Evolutionary conservation across 1,140 invertebrate genomes (phyloP).

Genomic region (Octopus sinensis): DNA sequence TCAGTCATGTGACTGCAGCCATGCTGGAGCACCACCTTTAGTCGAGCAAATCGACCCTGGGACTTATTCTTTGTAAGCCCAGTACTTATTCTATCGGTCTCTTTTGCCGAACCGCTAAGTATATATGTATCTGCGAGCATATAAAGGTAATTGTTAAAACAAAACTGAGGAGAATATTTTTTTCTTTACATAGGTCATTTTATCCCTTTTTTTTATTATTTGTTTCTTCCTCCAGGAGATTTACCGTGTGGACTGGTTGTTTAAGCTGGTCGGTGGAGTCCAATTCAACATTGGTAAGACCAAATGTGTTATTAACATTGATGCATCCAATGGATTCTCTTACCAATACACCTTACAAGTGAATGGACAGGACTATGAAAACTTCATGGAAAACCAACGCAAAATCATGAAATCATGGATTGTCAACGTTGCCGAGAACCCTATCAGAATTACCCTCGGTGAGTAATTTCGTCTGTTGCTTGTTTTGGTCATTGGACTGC

Average conservation of each 20-base stretch:
- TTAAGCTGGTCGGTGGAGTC: constrained; percentile 76
- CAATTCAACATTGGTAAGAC: constrained; percentile 63
- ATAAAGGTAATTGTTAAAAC: not conserved
- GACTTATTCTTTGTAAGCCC: too few relatives aligned
- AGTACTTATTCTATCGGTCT: too few relatives aligned
- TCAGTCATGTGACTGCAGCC: too few relatives aligned
- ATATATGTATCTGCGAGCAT: not conserved
- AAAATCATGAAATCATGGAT: constrained; percentile 70
- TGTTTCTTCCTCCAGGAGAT: constrained; percentile 66
- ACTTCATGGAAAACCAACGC: constrained; percentile 74
- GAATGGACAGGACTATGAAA: constrained; percentile 69
- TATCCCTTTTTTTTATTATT: not conserved
- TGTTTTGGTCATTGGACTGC: too few relatives aligned
- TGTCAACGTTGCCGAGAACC: constrained; percentile 53
- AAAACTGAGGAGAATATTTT: not conserved
- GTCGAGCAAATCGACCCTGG: too few relatives aligned
- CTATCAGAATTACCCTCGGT: constrained; percentile 70
- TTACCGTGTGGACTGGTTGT: constrained; percentile 79
- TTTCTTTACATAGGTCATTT: not conserved
- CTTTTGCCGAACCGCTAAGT: too few relatives aligned
- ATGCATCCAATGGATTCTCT: constrained; percentile 74
- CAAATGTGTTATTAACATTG: constrained; percentile 66
- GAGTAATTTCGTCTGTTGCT: constrained; percentile 31
- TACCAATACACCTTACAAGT: constrained; percentile 73
- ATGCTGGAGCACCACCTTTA: too few relatives aligned